Base-by-base conservation (phyloP, 2,888 invertebrate genomes). In the Meganola albula region DNA sequence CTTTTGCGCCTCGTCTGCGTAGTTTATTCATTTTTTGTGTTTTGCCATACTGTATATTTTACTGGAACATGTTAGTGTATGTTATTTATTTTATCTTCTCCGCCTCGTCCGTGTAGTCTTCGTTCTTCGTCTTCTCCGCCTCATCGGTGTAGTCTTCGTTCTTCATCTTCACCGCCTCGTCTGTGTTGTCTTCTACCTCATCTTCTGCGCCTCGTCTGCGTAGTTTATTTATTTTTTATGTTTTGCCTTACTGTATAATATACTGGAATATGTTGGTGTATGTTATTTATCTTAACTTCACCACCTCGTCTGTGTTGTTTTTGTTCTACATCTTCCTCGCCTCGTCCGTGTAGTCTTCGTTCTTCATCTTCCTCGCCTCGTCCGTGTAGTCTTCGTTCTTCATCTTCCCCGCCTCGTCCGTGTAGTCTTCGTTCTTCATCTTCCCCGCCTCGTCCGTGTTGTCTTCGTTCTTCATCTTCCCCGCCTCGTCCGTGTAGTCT, bases 1-100 rank as follows among this genome's bases (percentile, higher is more conserved):
- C 13, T 24, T 24, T 9, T 13, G 3, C 24, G 24, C 13, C 24
- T 12, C 13, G 24, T 24, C 24, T 12, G n/a, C n/a, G 24, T 24
- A n/a, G 24, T n/a, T 12, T n/a, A n/a, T 24, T 24, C 24, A 2
- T 7, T 7, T 7, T 12, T 24, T 8, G 9, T 24, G 13, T 24
- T 24, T n/a, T 7, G 4, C 20, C n/a, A 3, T 3, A 5, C 8
- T 20, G 20, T 20, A 3, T 3, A 5, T 5, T 6, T 16, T 16
- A 16, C 6, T 16, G 16, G 6, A 16, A 6, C 6, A 16, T 16
- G 4, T 5, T 16, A 4, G 4, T 16, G 16, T 16, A 16, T n/a
- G n/a, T n/a, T n/a, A n/a, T n/a, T n/a, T n/a, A n/a, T n/a, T n/a
- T 20, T 1, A 12, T 34, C 14, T 30, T 29, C 22, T 2, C 8